Base-by-base conservation (phyloP, 2,113 vertebrate genomes). In the Dicentrarchus labrax region DNA sequence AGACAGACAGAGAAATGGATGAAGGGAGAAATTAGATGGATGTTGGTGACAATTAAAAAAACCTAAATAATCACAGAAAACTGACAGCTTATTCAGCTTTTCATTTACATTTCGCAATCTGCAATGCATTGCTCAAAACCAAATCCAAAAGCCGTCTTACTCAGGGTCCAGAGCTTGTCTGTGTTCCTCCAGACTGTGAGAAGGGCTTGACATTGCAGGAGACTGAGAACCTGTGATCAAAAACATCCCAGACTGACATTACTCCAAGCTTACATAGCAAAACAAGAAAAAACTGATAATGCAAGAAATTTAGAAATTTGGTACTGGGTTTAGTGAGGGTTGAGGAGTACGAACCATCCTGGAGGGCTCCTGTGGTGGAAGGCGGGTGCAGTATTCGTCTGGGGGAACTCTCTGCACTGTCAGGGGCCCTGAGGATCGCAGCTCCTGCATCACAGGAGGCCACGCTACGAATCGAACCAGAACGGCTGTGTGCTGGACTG, bases 401-500 rank as follows among this genome's bases (percentile, higher is more conserved):
- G 76, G 95, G 92, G 84, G 96, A 94, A 19, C 94, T 92, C 86
- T 97, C 96, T 51, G 65, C 73, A 80, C 94, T 96, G 43, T 90
- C 90, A 78, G 93, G 87, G 86, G 93, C 75, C 89, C 84, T 51
- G 92, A 93, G 82, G 85, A 82, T 66, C 77, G 90, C 88, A 0
- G 89, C 93, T 73, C 45, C 77, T 64, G 80, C 67, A 51, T 83
- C 93, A 0, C 67, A 93, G 82, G 91, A 84, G 56, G 85, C 88
- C 84, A 38, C 64, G 69, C 92, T 2, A 91, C 92, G 86, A 91
- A 94, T 85, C 65, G 94, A 93, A 91, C 95, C 76, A 90, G 95
- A 94, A 86, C 94, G 91, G 94, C 96, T 94, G 87, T 95, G 94
- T 72, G 89, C 93, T 73, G 95, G 95, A 88, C 95, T 96, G 94